Conservation (phyloP, 1,140 invertebrate species). For the Pogonognathellus flavescens region DNA sequence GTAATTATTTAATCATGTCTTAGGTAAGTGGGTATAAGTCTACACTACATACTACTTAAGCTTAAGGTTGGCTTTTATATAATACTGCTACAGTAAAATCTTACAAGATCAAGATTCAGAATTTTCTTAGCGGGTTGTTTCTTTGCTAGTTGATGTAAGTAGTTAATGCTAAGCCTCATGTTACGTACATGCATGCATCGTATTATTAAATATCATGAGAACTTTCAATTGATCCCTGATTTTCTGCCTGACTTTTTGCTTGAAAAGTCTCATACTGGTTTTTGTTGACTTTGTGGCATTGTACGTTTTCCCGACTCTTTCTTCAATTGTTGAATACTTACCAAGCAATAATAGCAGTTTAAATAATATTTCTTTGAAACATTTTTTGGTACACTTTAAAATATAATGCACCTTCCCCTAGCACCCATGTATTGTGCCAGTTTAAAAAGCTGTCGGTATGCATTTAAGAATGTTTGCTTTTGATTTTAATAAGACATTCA, state of each 20-base stretch:
- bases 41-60: too few relatives aligned
- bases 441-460: too few relatives aligned
- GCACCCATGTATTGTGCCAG: too few relatives aligned
- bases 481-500: background rate
- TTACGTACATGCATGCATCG: background rate
- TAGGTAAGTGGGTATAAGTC: background rate
- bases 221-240: conserved; percentile 40
- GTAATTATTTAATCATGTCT: background rate
- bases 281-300: conserved; percentile 37
- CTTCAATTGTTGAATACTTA: background rate
- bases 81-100: too few relatives aligned
- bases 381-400: background rate
- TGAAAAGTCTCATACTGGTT: conserved; percentile 34
- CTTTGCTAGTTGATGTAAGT: too few relatives aligned
- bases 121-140: too few relatives aligned
- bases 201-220: background rate
- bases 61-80: too few relatives aligned
- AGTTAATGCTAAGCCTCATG: background rate
- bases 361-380: background rate
- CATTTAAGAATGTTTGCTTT: too few relatives aligned
- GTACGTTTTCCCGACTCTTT: conserved; percentile 12
- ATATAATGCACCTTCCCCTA: too few relatives aligned
- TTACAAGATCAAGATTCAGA: too few relatives aligned
- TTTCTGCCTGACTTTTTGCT: conserved; percentile 40
- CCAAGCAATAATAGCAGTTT: background rate